These are phyloP conservation scores for Balearica regulorum DNA, from an alignment of 2,797 vertebrate genomes.

Conservation along the genomic window DNA sequence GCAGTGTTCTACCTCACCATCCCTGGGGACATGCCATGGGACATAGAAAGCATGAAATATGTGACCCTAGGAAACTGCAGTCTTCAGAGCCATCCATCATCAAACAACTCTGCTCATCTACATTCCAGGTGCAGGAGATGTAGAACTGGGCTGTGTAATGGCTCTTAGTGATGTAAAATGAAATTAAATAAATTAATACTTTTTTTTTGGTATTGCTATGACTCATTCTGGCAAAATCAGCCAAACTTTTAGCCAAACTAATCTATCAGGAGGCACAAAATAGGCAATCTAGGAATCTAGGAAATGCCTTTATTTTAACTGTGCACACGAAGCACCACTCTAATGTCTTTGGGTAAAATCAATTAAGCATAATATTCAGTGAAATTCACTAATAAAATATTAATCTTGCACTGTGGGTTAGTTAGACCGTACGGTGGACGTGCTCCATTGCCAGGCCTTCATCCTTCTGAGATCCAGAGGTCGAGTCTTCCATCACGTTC, in stretches of 20 bases:
- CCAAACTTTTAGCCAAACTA: background rate
- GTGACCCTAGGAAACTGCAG: background rate
- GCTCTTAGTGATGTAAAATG: background rate
- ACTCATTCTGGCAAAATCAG: background rate
- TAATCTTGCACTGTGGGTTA: background rate
- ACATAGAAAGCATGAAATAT: background rate
- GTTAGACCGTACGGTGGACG: background rate
- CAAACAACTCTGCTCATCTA: background rate
- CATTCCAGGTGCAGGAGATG: background rate
- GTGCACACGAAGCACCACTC: background rate
- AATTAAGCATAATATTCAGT: background rate
- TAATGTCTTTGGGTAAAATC: background rate
- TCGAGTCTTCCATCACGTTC: fast-evolving
- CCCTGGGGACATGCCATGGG: background rate
- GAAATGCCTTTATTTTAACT: background rate
- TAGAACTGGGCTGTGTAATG: background rate
- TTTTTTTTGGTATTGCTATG: background rate
- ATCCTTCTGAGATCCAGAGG: background rate
- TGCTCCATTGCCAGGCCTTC: background rate
- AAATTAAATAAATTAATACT: background rate
- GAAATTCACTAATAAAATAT: background rate
- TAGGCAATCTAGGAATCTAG: background rate
- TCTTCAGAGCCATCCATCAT: background rate
- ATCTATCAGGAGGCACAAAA: background rate
- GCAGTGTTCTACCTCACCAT: background rate